These are phyloP conservation scores for Hyposoter didymator DNA, from an alignment of 2,888 invertebrate species.

Conservation along the genomic window DNA sequence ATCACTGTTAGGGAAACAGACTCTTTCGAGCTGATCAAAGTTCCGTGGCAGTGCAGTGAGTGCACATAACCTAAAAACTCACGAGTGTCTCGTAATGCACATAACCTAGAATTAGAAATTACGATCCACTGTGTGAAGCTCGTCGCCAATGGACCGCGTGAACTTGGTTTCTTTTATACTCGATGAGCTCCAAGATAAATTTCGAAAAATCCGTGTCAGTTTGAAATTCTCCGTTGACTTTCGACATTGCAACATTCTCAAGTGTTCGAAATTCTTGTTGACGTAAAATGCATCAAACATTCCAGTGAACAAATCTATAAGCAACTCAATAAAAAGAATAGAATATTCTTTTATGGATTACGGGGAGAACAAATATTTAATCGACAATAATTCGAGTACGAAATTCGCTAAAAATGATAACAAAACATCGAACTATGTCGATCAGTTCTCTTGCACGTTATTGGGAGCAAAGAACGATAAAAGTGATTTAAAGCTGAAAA, in stretches of 20 bases:
- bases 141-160: neutral
- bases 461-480: conserved; percentile 16
- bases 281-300: conserved; percentile 1
- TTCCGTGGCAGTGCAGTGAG: neutral
- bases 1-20: neutral
- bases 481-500: conserved; percentile 56
- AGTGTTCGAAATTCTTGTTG: conserved; percentile 2
- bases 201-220: neutral
- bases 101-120: neutral
- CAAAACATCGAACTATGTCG: neutral
- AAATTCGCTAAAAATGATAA: neutral
- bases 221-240: neutral
- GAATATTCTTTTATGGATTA: conserved; percentile 26
- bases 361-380: conserved; percentile 4
- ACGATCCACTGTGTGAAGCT: neutral
- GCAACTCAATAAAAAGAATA: neutral
- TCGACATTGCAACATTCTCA: neutral
- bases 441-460: neutral
- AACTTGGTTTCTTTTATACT: neutral
- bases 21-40: neutral
- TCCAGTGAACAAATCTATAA: conserved; percentile 4
- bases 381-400: neutral
- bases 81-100: neutral
- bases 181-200: neutral
- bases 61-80: neutral